Percentiles rank a stretch among this genome's conserved stretches.
phyloP scores from a whole-genome alignment of 1,140 invertebrate genomes.

The Drosophila novamexicana region DNA sequence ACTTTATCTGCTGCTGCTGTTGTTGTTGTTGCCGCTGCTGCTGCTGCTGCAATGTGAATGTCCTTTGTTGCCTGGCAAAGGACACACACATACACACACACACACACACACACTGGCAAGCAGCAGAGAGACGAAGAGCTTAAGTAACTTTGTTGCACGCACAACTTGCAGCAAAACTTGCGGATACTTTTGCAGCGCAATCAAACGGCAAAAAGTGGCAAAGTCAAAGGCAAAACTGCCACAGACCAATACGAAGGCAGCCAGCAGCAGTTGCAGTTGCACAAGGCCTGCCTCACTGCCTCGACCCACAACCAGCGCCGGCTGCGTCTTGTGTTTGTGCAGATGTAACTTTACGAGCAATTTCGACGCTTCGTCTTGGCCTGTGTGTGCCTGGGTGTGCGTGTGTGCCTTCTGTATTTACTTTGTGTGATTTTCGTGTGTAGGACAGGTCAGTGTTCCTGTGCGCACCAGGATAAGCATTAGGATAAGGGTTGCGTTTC shows the following conservation, averaged over 20 bases:
- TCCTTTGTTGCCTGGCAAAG: slow-evolving; percentile 64
- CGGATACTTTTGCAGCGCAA: slow-evolving; percentile 31
- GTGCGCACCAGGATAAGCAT: slow-evolving; percentile 19
- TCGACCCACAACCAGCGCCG: slow-evolving; percentile 23
- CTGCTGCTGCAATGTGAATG: slow-evolving; percentile 25
- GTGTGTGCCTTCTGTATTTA: slow-evolving; percentile 48
- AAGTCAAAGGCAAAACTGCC: slow-evolving; percentile 36
- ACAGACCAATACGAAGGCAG: slow-evolving; percentile 1
- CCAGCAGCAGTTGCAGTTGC: slow-evolving; percentile 1
- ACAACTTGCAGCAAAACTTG: slow-evolving; percentile 46
- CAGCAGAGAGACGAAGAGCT: not conserved
- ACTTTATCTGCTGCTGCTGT: slow-evolving; percentile 43
- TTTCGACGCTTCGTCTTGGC: slow-evolving; percentile 18
- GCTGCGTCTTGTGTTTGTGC: slow-evolving; percentile 67
- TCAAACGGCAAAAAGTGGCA: slow-evolving; percentile 50
- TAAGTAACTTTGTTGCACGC: slow-evolving; percentile 53
- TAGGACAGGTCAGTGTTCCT: slow-evolving; percentile 74
- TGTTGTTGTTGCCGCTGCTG: slow-evolving; percentile 7
- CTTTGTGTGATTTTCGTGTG: slow-evolving; percentile 43
- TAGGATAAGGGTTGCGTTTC: slow-evolving; percentile 41
- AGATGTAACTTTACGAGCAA: slow-evolving; percentile 58
- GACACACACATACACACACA: slow-evolving; percentile 64
- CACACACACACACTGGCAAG: slow-evolving; percentile 7
- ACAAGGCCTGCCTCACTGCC: not conserved
- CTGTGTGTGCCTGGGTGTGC: slow-evolving; percentile 1